These are phyloP conservation scores for Abramis brama DNA, from an alignment of 2,113 vertebrate species.

Conservation along the genomic window DNA sequence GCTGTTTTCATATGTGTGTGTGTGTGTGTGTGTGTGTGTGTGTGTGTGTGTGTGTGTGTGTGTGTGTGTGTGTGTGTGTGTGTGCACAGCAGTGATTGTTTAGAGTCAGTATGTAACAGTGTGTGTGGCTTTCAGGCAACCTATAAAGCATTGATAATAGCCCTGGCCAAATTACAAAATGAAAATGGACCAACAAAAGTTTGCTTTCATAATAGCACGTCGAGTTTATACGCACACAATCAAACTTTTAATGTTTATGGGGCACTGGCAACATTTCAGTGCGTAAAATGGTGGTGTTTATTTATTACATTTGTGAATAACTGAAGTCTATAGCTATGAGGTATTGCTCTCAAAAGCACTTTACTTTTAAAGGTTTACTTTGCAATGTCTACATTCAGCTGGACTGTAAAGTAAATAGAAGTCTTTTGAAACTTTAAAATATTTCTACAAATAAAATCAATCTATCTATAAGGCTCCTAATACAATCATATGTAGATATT, in stretches of 20 bases:
- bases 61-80: conserved; percentile 65
- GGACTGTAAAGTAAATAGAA: background rate
- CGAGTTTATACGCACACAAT: conserved; percentile 41
- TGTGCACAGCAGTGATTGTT: conserved; percentile 66
- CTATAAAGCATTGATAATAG: conserved; percentile 49
- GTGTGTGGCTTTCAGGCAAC: conserved; percentile 54
- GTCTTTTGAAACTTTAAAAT: background rate
- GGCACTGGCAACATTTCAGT: conserved; percentile 51
- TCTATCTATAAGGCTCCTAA: background rate
- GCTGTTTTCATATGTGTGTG: conserved; percentile 68
- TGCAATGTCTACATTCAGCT: conserved; percentile 19
- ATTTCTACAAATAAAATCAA: conserved; percentile 39
- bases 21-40: conserved; percentile 66
- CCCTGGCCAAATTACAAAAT: conserved; percentile 50
- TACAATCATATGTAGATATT: background rate
- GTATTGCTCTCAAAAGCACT: conserved; percentile 20
- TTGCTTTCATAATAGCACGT: conserved; percentile 35
- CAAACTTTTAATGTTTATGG: conserved; percentile 55
- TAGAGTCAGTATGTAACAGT: conserved; percentile 46
- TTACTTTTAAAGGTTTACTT: conserved; percentile 48
- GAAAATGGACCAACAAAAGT: conserved; percentile 40
- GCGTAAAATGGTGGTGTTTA: conserved; percentile 54
- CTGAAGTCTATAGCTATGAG: conserved; percentile 47
- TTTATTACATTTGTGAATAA: conserved; percentile 53
- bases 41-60: conserved; percentile 63